These are phyloP conservation scores for Yponomeuta evonymella DNA, from an alignment of 2,888 invertebrate species.

Conservation along the genomic window DNA sequence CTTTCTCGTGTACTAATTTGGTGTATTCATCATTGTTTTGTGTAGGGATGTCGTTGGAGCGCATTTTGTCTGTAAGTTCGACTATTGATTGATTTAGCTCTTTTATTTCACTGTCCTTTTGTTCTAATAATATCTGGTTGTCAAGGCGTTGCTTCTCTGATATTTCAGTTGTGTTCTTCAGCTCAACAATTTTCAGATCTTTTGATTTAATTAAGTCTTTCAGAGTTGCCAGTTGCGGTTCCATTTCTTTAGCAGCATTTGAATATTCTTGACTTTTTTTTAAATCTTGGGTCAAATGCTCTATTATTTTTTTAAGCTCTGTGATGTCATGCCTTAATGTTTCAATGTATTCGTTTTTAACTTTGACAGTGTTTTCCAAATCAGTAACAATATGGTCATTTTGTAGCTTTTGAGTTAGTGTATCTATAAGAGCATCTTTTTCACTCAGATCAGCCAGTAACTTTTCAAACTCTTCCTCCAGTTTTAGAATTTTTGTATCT, in stretches of 20 bases:
- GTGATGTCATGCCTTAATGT: slow-evolving; percentile 31
- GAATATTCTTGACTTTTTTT: neutral
- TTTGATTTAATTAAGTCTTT: slow-evolving; percentile 45
- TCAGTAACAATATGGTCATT: neutral
- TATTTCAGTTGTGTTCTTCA: slow-evolving; percentile 36
- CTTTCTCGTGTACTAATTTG: slow-evolving; percentile 47
- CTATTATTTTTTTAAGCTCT: slow-evolving; percentile 36
- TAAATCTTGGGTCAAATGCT: slow-evolving; percentile 37
- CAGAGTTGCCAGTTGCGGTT: slow-evolving; percentile 38
- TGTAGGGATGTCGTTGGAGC: neutral
- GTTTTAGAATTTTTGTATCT: slow-evolving; percentile 45
- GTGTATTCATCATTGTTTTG: slow-evolving; percentile 45
- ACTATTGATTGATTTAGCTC: slow-evolving; percentile 52
- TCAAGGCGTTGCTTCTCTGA: slow-evolving; percentile 34
- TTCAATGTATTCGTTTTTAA: slow-evolving; percentile 49
- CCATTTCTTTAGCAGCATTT: slow-evolving; percentile 32
- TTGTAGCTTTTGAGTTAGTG: slow-evolving; percentile 41
- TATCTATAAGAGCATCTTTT: slow-evolving; percentile 54
- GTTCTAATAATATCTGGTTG: slow-evolving; percentile 35
- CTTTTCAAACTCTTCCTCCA: slow-evolving; percentile 60
- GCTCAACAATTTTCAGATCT: slow-evolving; percentile 38
- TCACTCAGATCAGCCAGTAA: slow-evolving; percentile 54
- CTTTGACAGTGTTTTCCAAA: slow-evolving; percentile 36
- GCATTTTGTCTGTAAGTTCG: slow-evolving; percentile 46
- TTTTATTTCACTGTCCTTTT: slow-evolving; percentile 57